phyloP scores from a whole-genome alignment of 2,113 vertebrate genomes.

The Beaufortia kweichowensis region DNA sequence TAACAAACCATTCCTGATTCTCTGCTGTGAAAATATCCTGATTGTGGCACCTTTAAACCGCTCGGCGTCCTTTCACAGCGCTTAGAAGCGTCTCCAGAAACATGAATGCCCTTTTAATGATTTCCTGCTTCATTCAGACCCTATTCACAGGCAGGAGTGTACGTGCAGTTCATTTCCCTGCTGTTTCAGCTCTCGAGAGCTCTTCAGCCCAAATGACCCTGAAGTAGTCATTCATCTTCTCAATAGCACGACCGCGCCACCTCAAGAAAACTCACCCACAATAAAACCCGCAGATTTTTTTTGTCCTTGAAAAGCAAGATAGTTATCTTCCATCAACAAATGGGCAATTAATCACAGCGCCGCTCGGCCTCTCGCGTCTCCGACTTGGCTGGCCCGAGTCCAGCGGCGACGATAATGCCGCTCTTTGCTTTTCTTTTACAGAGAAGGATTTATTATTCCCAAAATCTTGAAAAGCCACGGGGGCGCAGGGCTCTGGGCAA shows the following conservation, averaged over 20 bases:
- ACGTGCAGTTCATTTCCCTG: constrained; percentile 53
- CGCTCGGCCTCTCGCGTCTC: constrained; percentile 17
- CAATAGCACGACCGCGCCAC: constrained; percentile 54
- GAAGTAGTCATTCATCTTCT: constrained; percentile 60
- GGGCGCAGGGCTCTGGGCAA: not conserved
- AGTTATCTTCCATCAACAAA: constrained; percentile 57
- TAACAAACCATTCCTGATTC: constrained; percentile 33
- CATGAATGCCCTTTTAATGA: constrained; percentile 53
- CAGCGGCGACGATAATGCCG: not conserved
- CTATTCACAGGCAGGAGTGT: constrained; percentile 30
- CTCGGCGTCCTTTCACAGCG: constrained; percentile 14
- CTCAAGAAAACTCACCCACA: constrained; percentile 49
- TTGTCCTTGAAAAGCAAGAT: constrained; percentile 44
- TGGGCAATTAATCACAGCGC: constrained; percentile 51
- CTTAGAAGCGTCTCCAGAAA: constrained; percentile 37
- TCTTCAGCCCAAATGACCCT: constrained; percentile 62
- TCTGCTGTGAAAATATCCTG: constrained; percentile 40
- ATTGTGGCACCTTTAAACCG: constrained; percentile 43
- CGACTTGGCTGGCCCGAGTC: constrained; percentile 21
- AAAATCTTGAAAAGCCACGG: constrained; percentile 21
- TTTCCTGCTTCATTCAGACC: constrained; percentile 57
- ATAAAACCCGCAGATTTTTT: constrained; percentile 48
- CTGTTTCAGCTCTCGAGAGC: constrained; percentile 58
- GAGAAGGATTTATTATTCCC: constrained; percentile 52
- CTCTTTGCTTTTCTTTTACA: constrained; percentile 22